Percentiles rank a stretch among this genome's conserved stretches.
phyloP scores from a whole-genome alignment of 2,113 vertebrate genomes.

The Ammodytes marinus region DNA sequence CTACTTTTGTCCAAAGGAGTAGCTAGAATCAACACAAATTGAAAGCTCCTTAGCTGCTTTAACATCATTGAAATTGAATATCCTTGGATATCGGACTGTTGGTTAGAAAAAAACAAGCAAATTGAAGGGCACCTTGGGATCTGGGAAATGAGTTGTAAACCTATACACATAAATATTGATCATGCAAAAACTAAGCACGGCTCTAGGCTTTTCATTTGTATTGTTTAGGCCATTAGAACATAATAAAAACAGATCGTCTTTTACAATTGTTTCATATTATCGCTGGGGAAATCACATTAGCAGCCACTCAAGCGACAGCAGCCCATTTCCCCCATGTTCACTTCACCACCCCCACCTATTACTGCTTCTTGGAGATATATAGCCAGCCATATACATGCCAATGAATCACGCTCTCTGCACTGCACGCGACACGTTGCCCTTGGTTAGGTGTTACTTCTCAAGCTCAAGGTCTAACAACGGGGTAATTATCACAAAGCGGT shows the following conservation, averaged over 20 bases:
- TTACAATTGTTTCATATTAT: slow-evolving; percentile 50
- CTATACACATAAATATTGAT: slow-evolving; percentile 18
- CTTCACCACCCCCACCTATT: slow-evolving; percentile 55
- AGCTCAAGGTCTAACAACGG: slow-evolving; percentile 75
- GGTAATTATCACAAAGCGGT: slow-evolving; percentile 69
- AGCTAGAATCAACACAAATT: too few species aligned
- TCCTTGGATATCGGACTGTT: neutral
- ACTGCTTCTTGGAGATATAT: slow-evolving; percentile 66
- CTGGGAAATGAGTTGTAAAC: slow-evolving; percentile 1
- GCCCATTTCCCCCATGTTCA: slow-evolving; percentile 59
- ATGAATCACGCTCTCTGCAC: slow-evolving; percentile 64
- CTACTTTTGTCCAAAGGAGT: too few species aligned
- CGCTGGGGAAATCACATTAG: slow-evolving; percentile 62
- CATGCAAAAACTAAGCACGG: slow-evolving; percentile 9
- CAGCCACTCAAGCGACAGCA: slow-evolving; percentile 59
- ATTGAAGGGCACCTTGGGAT: slow-evolving; percentile 15
- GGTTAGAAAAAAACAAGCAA: slow-evolving; percentile 12
- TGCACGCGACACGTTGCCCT: slow-evolving; percentile 63
- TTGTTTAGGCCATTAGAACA: slow-evolving; percentile 39
- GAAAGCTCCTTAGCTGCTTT: too few species aligned
- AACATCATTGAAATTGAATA: neutral
- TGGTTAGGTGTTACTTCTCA: slow-evolving; percentile 69
- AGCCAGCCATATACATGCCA: slow-evolving; percentile 63
- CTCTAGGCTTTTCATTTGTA: slow-evolving; percentile 35
- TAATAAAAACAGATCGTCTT: slow-evolving; percentile 47